Conservation (phyloP, 2,888 invertebrate genomes). For the Dasysyrphus albostriatus region DNA sequence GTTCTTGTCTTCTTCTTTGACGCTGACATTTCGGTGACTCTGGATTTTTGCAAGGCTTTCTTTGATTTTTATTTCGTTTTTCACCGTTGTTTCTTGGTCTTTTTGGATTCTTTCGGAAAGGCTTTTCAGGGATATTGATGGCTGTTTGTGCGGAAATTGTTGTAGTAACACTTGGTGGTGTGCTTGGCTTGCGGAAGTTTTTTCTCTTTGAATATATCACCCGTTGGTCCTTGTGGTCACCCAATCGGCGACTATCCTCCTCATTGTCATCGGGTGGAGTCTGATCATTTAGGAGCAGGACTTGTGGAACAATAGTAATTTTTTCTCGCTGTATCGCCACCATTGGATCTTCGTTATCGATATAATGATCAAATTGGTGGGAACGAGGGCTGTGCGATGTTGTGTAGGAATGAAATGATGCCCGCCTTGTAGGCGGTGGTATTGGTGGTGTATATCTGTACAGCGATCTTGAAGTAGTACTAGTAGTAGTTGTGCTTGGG, state of each 20-base stretch:
- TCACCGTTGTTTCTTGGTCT: constrained; percentile 69
- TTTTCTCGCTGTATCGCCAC: constrained; percentile 78
- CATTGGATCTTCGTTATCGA: constrained; percentile 78
- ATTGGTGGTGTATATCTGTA: constrained; percentile 81
- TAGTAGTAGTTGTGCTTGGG: constrained; percentile 72
- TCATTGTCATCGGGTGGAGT: constrained; percentile 77
- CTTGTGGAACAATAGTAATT: constrained; percentile 82
- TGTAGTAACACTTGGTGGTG: constrained; percentile 38
- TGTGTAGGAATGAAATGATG: constrained; percentile 78
- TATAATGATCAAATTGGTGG: constrained; percentile 78
- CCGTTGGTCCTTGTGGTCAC: constrained; percentile 70
- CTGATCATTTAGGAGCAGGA: constrained; percentile 82
- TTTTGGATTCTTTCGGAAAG: constrained; percentile 72
- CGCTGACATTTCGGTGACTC: constrained; percentile 82
- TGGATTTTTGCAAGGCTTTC: constrained; percentile 81
- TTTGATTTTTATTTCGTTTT: constrained; percentile 77
- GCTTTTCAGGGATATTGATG: constrained; percentile 77
- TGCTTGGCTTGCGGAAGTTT: constrained; percentile 71
- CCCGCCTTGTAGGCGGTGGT: constrained; percentile 80
- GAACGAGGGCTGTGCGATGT: constrained; percentile 46
- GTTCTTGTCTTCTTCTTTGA: constrained; percentile 81
- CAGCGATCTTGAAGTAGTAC: constrained; percentile 78
- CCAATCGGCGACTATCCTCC: constrained; percentile 63
- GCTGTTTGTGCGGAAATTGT: constrained; percentile 70
- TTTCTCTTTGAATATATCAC: constrained; percentile 54